A percentile compares a stretch with the other conserved stretches of the same genome.
These are phyloP conservation scores for Cheilosia urbana DNA, from an alignment of 2,888 invertebrate genomes.

Conservation along the genomic window DNA sequence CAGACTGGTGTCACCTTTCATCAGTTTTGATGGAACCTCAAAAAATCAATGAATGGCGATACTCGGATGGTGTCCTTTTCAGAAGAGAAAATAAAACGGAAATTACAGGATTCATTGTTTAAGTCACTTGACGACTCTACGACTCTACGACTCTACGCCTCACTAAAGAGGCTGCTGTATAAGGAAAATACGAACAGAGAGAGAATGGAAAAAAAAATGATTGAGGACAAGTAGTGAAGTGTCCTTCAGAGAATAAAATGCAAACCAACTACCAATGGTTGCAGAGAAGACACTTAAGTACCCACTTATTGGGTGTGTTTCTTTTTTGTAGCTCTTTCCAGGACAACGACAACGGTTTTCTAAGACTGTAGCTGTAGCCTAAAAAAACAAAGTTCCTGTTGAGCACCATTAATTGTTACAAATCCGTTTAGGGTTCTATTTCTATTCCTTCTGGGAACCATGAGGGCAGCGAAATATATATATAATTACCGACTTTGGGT, in stretches of 20 bases:
- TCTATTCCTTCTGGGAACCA: background rate
- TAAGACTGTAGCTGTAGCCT: background rate
- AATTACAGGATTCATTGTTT: conserved; percentile 53
- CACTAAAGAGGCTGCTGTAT: conserved; percentile 25
- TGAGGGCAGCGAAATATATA: background rate
- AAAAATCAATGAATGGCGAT: conserved; percentile 27
- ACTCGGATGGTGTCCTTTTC: conserved; percentile 24
- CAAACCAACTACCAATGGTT: conserved; percentile 25
- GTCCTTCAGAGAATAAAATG: conserved; percentile 50
- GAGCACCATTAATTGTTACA: conserved; percentile 15
- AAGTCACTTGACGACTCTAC: conserved; percentile 6
- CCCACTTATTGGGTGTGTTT: conserved; percentile 58
- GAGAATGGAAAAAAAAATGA: conserved; percentile 27
- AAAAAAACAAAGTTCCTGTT: conserved; percentile 28
- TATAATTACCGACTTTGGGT: background rate
- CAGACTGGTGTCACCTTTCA: conserved; percentile 66
- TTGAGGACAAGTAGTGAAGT: conserved; percentile 65
- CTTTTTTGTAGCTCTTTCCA: conserved; percentile 17
- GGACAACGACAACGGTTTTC: conserved; percentile 12
- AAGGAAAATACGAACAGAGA: conserved; percentile 17
- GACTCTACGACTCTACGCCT: conserved; percentile 31
- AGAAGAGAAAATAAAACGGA: conserved; percentile 49
- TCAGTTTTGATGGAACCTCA: conserved; percentile 53
- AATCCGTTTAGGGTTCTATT: conserved; percentile 12
- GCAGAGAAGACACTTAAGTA: conserved; percentile 53